Evolutionary conservation across 2,113 vertebrate species (phyloP), one percentile per base, ranked within the genome.

Genomic region (Leptosomus discolor): DNA sequence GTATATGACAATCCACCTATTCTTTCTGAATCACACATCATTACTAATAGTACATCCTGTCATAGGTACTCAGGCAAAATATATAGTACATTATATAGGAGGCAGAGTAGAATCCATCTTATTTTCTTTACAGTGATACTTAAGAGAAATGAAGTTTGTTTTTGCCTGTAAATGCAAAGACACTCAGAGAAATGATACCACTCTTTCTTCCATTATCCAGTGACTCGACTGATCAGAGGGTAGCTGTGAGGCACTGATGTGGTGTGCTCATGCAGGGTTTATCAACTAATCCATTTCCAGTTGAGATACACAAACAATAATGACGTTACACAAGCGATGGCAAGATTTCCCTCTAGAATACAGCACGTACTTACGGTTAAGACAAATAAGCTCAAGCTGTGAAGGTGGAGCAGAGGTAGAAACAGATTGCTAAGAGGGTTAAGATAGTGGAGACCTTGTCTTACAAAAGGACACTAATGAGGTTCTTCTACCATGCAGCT

Each of bases 61-160:
- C 94, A 90, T 20, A 68, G 53, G 27, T 58, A 75, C 80, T 94
- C 84, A 95, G 91, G 19, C 29, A 94, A 95, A 96, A 97, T 95
- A 91, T 53, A 68, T 14, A 48, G 80, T 76, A 45, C n/a, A 32
- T 76, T 96, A 34, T 76, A 92, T 48, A 85, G 86, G 37, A 81
- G 24, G 70, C 69, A 94, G 41, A 65, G 57, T 9, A 60, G 84
- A 85, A 87, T 86, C 45, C 45, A 7, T 82, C 69, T 85, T 43
- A 23, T 60, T 92, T 91, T 57, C 86, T 82, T 91, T 57, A 61
- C 50, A 21, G 43, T 61, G 70, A 54, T 92, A 45, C 11, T 82
- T 91, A 15, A 32, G 46, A 73, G 61, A 81, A 89, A 88, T 11
- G 17, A 89, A 89, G 9, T 45, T 69, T 71, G 79, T 89, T 97